Evolutionary conservation across 2,888 invertebrate genomes (phyloP), one percentile per base, ranked within the genome.

Genomic region (Asteroscopus sphinx): DNA sequence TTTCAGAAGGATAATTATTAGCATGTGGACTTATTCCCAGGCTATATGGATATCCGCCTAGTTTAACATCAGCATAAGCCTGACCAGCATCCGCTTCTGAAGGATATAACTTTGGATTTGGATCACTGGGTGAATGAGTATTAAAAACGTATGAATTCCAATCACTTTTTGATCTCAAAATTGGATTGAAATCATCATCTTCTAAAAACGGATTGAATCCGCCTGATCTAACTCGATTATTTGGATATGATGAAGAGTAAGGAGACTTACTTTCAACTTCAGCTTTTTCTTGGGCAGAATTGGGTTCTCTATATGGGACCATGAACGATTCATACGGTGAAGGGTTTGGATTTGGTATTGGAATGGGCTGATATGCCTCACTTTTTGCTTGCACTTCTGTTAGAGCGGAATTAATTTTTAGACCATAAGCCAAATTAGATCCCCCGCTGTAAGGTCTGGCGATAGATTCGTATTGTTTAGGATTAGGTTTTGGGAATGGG

Each of bases 21-120:
- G 30, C 30, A 6, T 47, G 46, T 26, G 33, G 25, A 32, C 40
- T 61, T 16, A 39, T 37, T 45, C 57, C 57, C 28, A 16, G 32
- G 16, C 15, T 42, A 39, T 68, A 45, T 41, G 35, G n/a, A 37
- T 45, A 54, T 16, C 67, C 33, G 45, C 48, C 47, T 30, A 42
- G 13, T 52, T 65, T 52, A 13, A 17, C 32, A 39, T 60, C 67
- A 41, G 53, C 41, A 40, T 62, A 46, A 1, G 49, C 49, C 36
- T 53, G 55, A 8, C 37, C 59, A 39, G 68, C 41, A 6, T 45
- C 68, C 33, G 57, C 63, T 52, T 48, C 66, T 67, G 63, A 58
- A 54, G 63, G 48, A 67, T 67, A 67, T 21, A 66, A 57, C 48
- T 41, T 32, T 63, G 48, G 44, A 48, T 63, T 45, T 68, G 48